Evolutionary conservation across 1,140 invertebrate species (phyloP).

Genomic region (Ladona fulva): DNA sequence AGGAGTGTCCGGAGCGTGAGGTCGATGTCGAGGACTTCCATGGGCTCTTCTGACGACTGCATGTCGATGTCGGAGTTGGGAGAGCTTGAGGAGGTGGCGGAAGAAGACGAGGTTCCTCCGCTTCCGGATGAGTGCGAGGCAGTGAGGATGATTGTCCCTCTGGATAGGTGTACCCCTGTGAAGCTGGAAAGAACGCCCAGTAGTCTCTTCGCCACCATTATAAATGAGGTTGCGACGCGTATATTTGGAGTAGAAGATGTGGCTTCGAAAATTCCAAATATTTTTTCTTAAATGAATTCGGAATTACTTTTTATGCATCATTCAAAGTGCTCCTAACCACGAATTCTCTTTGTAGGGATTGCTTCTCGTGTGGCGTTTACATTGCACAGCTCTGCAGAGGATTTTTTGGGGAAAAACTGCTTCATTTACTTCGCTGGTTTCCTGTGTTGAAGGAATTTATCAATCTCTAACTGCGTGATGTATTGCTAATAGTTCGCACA

Average conservation of each 20-base stretch:
- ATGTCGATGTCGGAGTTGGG: background rate
- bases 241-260: background rate
- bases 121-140: background rate
- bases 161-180: background rate
- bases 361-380: too few species aligned
- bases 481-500: too few species aligned
- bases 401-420: too few species aligned
- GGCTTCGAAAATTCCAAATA: too few species aligned
- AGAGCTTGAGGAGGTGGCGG: background rate
- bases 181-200: background rate
- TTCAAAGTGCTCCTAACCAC: too few species aligned
- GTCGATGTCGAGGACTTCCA: constrained; percentile 29
- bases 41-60: constrained; percentile 26
- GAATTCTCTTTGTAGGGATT: too few species aligned
- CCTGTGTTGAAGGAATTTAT: too few species aligned
- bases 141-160: background rate
- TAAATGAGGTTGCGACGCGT: background rate
- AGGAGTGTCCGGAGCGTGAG: constrained; percentile 33
- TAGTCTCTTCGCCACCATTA: background rate
- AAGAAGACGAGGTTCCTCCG: background rate
- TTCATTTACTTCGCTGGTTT: too few species aligned
- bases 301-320: too few species aligned
- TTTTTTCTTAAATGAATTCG: too few species aligned
- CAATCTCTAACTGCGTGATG: too few species aligned
- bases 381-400: too few species aligned